Evolutionary conservation across 2,888 invertebrate genomes (phyloP).

Genomic region (Penaeus monodon): DNA sequence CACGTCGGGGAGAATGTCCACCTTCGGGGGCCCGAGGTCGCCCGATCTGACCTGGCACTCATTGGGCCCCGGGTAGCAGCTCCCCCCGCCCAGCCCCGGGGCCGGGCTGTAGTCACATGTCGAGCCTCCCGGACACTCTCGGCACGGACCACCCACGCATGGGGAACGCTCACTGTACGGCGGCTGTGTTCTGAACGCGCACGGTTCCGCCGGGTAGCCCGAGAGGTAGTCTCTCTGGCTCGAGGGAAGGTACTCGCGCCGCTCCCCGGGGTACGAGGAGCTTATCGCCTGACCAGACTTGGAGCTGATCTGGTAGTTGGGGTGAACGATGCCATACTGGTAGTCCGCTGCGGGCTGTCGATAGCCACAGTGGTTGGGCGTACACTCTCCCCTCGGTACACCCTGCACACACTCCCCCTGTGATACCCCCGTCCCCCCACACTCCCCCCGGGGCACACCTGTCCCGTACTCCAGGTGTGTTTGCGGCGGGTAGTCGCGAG

Average conservation of each 20-base stretch:
- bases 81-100: constrained; percentile 14
- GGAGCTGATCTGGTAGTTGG: constrained; percentile 39
- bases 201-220: constrained; percentile 24
- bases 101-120: constrained; percentile 53
- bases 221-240: constrained; percentile 18
- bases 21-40: constrained; percentile 31
- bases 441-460: constrained; percentile 35
- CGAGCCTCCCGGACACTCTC: constrained; percentile 60
- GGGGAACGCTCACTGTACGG: constrained; percentile 7
- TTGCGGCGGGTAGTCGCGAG: constrained; percentile 47
- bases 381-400: constrained; percentile 23
- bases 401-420: not conserved
- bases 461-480: constrained; percentile 51
- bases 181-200: constrained; percentile 10
- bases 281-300: not conserved
- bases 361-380: constrained; percentile 49
- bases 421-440: constrained; percentile 9
- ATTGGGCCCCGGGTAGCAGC: not conserved
- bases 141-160: constrained; percentile 47
- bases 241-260: constrained; percentile 25
- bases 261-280: constrained; percentile 22
- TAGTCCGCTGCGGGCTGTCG: constrained; percentile 29
- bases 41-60: constrained; percentile 44
- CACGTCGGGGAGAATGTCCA: constrained; percentile 48
- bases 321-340: constrained; percentile 51